These are phyloP conservation scores for Caenorhabditis sp. DNA, from an alignment of 2,888 invertebrate species.

Conservation along the genomic window DNA sequence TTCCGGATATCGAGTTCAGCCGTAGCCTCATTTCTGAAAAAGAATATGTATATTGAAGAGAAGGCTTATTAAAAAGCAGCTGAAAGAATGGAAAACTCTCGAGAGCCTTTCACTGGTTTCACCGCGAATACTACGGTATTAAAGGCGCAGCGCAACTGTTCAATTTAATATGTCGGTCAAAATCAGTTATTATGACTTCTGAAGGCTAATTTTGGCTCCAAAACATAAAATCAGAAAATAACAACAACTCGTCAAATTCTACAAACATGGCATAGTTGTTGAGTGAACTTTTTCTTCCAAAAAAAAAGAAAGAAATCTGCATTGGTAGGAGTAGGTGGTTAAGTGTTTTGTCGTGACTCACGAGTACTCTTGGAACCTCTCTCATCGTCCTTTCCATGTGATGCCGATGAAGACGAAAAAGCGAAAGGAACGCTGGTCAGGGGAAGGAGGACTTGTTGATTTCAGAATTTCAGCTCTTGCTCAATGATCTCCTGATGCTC, in stretches of 20 bases:
- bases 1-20: conserved; percentile 53
- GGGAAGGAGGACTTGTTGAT: too few species aligned
- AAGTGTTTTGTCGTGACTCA: conserved; percentile 55
- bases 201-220: neutral
- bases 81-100: neutral
- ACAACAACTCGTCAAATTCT: neutral
- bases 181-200: neutral
- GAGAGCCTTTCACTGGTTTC: too few species aligned
- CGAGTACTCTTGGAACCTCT: conserved; percentile 53
- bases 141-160: neutral
- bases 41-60: neutral
- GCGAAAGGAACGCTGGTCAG: neutral
- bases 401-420: conserved; percentile 21
- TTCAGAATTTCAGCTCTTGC: too few species aligned
- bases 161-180: neutral
- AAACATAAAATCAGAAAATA: neutral
- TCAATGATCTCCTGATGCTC: too few species aligned
- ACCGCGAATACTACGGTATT: neutral
- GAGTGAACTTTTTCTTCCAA: conserved; percentile 25
- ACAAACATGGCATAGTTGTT: conserved; percentile 18
- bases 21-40: conserved; percentile 49
- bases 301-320: conserved; percentile 5
- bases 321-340: conserved; percentile 36
- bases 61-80: neutral
- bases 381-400: conserved; percentile 43